Base-by-base conservation (phyloP, 2,888 invertebrate genomes). In the Eupithecia abbreviata region DNA sequence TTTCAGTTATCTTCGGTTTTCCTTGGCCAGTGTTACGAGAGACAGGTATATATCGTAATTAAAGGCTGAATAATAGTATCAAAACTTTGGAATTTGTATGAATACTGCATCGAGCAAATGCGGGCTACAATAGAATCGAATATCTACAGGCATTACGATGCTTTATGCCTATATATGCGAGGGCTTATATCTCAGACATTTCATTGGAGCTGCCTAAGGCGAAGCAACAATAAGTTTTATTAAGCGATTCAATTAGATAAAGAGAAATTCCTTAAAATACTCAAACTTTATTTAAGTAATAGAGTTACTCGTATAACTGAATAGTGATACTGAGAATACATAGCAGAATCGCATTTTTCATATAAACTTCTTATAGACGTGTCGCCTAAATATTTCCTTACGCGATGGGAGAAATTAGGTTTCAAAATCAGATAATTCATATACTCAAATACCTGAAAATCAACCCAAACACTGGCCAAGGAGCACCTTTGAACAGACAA, bases 1-100 rank as follows among this genome's bases (percentile, higher is more conserved):
- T 78, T 78, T 55, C 74, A 65, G 30, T 30, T 30, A 30, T 30
- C 30, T 80, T 65, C 30, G 76, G 3, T 81, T 75, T 71, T 55
- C 91, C 92, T 86, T 90, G 93, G 93, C 93, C 93, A 93, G 93
- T 89, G 87, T 80, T 81, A 76, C 83, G 66, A 42, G 45, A 42
- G 49, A 13, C 2, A 41, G 41, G 30, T 4, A 42, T 62, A 62
- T 62, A 18, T 62, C 62, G 9, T 4, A 30, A 58, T 18, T 18
- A 30, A 4, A 62, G 4, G 10, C 10, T 30, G 2, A 62, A 62
- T 18, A 2, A 30, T 18, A 18, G 3, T 62, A 62, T 30, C 4
- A 30, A 58, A 62, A 62, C 58, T 9, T 58, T 18, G 3, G 18
- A 2, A 18, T 0, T 9, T 18, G 30, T 62, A 62, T 30, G 10